Conservation (phyloP, 2,888 invertebrate genomes). For the Lacanobia oleracea region DNA sequence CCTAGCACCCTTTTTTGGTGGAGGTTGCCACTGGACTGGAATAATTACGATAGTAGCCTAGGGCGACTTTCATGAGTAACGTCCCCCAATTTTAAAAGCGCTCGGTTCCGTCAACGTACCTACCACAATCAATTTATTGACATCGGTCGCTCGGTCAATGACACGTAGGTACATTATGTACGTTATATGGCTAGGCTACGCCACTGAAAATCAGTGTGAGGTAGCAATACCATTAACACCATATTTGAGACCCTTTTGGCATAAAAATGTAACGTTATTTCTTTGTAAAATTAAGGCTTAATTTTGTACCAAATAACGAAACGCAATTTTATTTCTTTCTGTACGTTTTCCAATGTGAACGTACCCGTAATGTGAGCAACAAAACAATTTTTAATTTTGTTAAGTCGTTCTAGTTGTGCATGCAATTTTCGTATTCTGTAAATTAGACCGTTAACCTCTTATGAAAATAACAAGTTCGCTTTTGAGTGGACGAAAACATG, state of each 20-base stretch:
- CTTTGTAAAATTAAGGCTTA: background rate
- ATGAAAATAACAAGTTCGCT: conserved; percentile 32
- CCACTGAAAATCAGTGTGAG: background rate
- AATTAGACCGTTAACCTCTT: conserved; percentile 33
- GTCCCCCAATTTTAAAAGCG: background rate
- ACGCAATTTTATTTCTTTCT: background rate
- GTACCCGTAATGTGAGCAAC: conserved; percentile 7
- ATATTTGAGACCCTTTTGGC: background rate
- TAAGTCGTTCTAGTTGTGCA: background rate
- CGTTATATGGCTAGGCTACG: background rate
- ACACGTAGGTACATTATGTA: background rate
- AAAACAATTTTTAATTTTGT: conserved; percentile 13
- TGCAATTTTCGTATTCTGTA: conserved; percentile 20
- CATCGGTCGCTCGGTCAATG: conserved; percentile 7
- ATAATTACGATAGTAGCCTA: conserved; percentile 3
- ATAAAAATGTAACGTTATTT: background rate
- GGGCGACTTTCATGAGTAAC: conserved; percentile 4
- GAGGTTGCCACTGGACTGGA: background rate
- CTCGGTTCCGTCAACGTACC: background rate
- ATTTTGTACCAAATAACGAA: background rate
- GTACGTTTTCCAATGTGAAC: background rate
- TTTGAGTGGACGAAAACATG: conserved; percentile 40
- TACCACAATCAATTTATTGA: background rate
- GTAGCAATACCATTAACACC: background rate
- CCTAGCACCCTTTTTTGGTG: background rate